These are phyloP conservation scores for Natator depressus DNA, from an alignment of 2,113 vertebrate species.

Conservation along the genomic window DNA sequence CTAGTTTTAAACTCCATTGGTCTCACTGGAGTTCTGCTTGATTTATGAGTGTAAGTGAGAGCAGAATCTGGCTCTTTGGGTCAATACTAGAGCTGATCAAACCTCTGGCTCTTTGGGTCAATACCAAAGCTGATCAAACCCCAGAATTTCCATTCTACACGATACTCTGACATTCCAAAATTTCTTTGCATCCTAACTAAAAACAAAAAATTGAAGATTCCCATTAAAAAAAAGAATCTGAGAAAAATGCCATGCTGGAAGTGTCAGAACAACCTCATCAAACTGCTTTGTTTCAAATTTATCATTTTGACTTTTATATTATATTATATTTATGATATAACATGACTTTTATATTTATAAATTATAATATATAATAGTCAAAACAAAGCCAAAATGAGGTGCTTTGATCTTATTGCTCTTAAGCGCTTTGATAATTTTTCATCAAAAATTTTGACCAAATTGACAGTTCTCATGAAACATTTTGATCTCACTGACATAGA, in stretches of 20 bases:
- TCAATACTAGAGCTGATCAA: neutral
- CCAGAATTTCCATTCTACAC: neutral
- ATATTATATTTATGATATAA: neutral
- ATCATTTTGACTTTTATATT: neutral
- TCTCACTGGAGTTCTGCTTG: neutral
- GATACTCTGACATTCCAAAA: neutral
- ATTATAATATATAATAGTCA: neutral
- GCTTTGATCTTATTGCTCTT: neutral
- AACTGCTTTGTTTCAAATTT: constrained; percentile 23
- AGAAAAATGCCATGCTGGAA: neutral
- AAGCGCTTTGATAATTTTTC: constrained; percentile 41
- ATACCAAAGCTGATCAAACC: neutral
- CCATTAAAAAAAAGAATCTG: neutral
- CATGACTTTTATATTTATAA: constrained; percentile 7
- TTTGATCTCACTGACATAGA: constrained; percentile 18
- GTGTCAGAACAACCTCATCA: neutral
- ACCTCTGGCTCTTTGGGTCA: neutral
- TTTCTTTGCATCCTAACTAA: neutral
- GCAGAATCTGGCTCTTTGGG: neutral
- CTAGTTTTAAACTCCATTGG: neutral
- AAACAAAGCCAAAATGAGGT: constrained; percentile 50
- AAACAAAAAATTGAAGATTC: constrained; percentile 13
- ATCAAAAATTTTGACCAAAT: constrained; percentile 10
- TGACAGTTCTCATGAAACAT: neutral
- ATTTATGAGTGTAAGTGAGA: neutral